Base-by-base conservation (phyloP, 2,113 vertebrate genomes). In the Coptodon rendalli region DNA sequence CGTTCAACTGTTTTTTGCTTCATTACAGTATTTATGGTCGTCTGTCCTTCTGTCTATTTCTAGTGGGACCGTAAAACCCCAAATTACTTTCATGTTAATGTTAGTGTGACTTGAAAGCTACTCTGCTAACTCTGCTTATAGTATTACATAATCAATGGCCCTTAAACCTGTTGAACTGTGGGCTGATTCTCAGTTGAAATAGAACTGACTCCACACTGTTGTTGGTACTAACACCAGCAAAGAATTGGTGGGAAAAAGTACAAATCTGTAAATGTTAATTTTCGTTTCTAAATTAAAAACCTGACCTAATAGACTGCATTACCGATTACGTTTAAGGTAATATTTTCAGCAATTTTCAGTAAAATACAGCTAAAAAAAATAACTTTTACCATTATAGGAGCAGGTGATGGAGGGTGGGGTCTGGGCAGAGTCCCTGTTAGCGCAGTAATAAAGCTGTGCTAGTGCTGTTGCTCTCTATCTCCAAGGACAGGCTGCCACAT, bases 401-500 rank as follows among this genome's bases (percentile, higher is more conserved):
- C 45, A 50, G 71, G 24, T 31, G 45, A 59, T 9, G 9, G 48
- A 14, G 54, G 81, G 22, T 71, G 36, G 84, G 53, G 73, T 34
- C 43, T 83, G 78, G 81, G 24, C 13, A 34, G 43, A 59, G 57
- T 24, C 80, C 9, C 16, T 2, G 22, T 85, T 48, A 68, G 29
- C 40, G 22, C 50, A 54, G 61, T 50, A 31, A 80, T 40, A 24
- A 73, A 85, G 43, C 66, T 48, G 27, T 14, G 43, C 36, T 81
- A 13, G 6, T 78, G 59, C 34, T 83, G 40, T 59, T 27, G 50
- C 48, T 36, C 6, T 78, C 48, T 27, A 2, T 89, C 84, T 88
- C 83, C 61, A 84, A 90, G 79, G 87, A 91, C 38, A 7, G 79
- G 79, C 92, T 92, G 88, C 91, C 90, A 92, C 81, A 84, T 83